phyloP scores from a whole-genome alignment of 1,140 invertebrate genomes.

The Agrypnia vestita region DNA sequence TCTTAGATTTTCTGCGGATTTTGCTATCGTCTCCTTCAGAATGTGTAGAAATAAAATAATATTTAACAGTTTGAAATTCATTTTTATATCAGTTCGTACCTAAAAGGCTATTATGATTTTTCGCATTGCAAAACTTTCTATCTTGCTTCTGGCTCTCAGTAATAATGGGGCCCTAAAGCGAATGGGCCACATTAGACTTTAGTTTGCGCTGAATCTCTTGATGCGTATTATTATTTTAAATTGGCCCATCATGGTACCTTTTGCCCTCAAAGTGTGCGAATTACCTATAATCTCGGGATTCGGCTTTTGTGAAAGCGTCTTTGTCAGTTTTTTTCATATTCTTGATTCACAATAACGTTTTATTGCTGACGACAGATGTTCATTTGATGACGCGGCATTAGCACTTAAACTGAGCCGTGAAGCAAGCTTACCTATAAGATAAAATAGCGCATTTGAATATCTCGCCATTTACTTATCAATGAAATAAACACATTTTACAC shows the following conservation, averaged over 20 bases:
- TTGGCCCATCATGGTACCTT: slow-evolving; percentile 8
- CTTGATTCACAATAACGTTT: slow-evolving; percentile 15
- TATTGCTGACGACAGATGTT: not conserved
- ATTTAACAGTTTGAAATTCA: slow-evolving; percentile 22
- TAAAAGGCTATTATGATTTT: slow-evolving; percentile 36
- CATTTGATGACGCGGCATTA: too few relatives aligned
- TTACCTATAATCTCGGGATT: slow-evolving; percentile 6
- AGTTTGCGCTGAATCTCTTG: slow-evolving; percentile 35
- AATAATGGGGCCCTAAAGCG: slow-evolving; percentile 33
- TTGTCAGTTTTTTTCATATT: slow-evolving; percentile 20
- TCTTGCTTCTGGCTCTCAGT: not conserved
- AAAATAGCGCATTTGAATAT: too few relatives aligned
- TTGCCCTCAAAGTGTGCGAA: slow-evolving; percentile 27
- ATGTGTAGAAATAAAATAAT: slow-evolving; percentile 16
- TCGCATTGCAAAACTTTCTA: slow-evolving; percentile 13
- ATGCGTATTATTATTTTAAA: slow-evolving; percentile 42
- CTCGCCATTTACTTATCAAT: too few relatives aligned
- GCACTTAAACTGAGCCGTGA: too few relatives aligned
- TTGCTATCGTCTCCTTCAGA: not conserved
- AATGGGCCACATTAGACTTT: slow-evolving; percentile 16
- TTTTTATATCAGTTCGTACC: slow-evolving; percentile 23
- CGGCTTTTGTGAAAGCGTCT: slow-evolving; percentile 5
- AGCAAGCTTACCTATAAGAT: too few relatives aligned
- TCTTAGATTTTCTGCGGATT: too few relatives aligned
- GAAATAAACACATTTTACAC: too few relatives aligned